Percentiles rank a stretch among this genome's conserved stretches.
Evolutionary conservation across 23 tunicate species (phyloP).

Genomic region (Styela plicata): DNA sequence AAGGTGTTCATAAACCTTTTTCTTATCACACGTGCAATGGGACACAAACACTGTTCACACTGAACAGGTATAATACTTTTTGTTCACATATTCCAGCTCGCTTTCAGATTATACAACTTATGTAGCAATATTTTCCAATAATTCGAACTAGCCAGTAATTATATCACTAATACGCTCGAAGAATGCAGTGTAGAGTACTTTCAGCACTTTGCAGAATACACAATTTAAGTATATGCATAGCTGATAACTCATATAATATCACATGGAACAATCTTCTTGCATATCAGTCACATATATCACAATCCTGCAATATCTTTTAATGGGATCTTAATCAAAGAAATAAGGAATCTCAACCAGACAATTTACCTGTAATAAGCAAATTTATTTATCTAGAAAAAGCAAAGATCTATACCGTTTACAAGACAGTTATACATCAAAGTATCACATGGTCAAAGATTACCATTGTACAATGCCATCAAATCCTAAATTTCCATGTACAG

Average conservation of each 20-base stretch:
- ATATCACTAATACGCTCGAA: not conserved
- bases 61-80: not conserved
- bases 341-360: too few relatives aligned
- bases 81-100: not conserved
- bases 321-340: too few relatives aligned
- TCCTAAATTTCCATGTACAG: too few relatives aligned
- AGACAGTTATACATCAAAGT: too few relatives aligned
- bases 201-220: slow-evolving; percentile 12
- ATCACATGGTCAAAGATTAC: too few relatives aligned
- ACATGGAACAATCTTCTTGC: slow-evolving; percentile 17
- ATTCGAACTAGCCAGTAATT: not conserved
- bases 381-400: not conserved
- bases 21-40: not conserved
- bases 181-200: not conserved
- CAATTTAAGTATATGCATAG: slow-evolving; percentile 7
- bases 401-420: not conserved
- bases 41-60: not conserved
- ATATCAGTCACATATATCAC: not conserved
- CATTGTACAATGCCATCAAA: too few relatives aligned
- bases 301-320: too few relatives aligned
- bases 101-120: not conserved
- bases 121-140: not conserved
- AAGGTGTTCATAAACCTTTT: not conserved
- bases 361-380: not conserved
- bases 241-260: not conserved